Evolutionary conservation across 2,113 vertebrate species (phyloP).

Genomic region (Erythrocebus patas): DNA sequence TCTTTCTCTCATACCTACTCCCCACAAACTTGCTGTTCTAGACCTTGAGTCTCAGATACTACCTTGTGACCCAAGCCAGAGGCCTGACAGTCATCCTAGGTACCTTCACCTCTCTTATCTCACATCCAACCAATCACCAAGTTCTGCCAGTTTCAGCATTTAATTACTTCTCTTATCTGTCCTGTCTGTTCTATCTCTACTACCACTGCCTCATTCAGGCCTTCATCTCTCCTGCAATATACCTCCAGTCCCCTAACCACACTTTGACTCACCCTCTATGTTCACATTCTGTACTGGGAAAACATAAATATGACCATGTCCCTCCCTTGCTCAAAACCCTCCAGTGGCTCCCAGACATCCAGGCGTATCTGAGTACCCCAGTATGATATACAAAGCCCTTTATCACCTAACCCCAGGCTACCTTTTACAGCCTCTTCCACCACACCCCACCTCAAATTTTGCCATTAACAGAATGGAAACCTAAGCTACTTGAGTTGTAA

Average conservation of each 20-base stretch:
- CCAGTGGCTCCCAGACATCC: neutral
- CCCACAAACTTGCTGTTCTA: neutral
- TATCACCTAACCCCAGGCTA: neutral
- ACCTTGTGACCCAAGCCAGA: neutral
- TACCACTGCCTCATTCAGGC: neutral
- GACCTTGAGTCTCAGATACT: neutral
- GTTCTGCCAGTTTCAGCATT: neutral
- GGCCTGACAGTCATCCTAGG: neutral
- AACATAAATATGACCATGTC: neutral
- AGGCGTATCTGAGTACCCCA: neutral
- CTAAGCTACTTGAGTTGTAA: neutral
- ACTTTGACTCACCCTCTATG: neutral
- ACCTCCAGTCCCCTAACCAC: neutral
- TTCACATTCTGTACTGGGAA: neutral
- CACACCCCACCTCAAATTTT: neutral
- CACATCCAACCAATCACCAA: neutral
- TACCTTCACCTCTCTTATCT: neutral
- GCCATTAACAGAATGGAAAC: neutral
- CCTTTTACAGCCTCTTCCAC: neutral
- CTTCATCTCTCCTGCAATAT: neutral
- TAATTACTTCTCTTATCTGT: neutral
- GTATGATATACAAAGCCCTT: neutral
- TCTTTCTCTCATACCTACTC: neutral
- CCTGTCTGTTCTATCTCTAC: neutral
- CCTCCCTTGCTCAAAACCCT: neutral